Evolutionary conservation across 2,888 invertebrate species (phyloP), one percentile per base, ranked within the genome.

Genomic region (Auanema sp.): DNA sequence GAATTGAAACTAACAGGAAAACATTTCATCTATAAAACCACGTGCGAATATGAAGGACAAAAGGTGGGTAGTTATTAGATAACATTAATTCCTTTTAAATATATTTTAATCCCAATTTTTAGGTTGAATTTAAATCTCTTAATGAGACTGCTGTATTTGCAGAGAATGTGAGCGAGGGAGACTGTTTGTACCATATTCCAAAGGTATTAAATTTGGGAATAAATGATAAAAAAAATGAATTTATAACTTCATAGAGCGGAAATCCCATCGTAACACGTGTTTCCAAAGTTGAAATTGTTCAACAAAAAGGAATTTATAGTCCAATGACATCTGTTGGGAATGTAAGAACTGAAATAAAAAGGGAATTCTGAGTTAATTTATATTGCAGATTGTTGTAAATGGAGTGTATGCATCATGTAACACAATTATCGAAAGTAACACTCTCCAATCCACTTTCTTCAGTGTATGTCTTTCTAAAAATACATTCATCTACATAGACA

Each of bases 301-400:
- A 33, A 11, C 40, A 43, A 52, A n/a, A 21, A 41, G 60, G 60
- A 11, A 25, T 60, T 23, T 60, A 60, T 21, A 53, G 52, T 8
- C 60, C 60, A 5, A 16, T 60, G 18, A 60, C 60, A 3, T 23
- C 16, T 12, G 43, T 41, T 24, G 60, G 60, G 16, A 60, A 42
- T 42, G 52, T 60, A 12, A 21, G 25, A 47, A 3, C 10, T 3
- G 10, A 47, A 47, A 5, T 5, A 47, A 47, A 47, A 3, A 47
- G 4, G 47, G 6, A 47, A 47, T 10, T 18, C 47, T 47, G 47
- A 21, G 21, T 18, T 5, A 47, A 18, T 16, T 47, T 47, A 21
- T 47, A 47, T 47, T 47, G 16, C 47, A 47, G 47, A 47, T 47
- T 47, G 47, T 47, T 16, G 47, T 47, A 21, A 47, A 47, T 21